Evolutionary conservation across 1,140 invertebrate genomes (phyloP), one percentile per base, ranked within the genome.

Genomic region (Anastrepha ludens): DNA sequence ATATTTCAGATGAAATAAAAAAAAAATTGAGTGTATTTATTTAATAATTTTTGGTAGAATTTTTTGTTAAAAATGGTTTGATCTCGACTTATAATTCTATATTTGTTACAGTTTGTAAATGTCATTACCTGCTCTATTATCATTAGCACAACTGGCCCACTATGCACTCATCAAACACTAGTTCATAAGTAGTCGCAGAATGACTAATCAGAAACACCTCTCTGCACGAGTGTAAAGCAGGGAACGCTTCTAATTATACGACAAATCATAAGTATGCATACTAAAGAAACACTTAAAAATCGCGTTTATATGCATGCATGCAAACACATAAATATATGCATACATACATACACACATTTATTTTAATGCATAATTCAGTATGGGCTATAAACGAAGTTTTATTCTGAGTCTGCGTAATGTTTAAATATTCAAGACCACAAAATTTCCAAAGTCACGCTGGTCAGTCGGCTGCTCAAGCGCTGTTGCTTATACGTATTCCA

Each of bases 351-450:
- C 20, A 85, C 58, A 85, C 41, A 5, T n/a, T 74, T 17, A 47
- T 39, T 74, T 74, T 74, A 74, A 74, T 74, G 41, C 67, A 44
- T 74, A 74, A 74, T 74, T 74, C 44, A 44, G 67, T 17, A 15
- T 47, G 41, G 3, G 13, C 44, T 74, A 41, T 41, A 74, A 74
- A 41, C 44, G 67, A 74, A 74, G 39, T 74, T 41, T 74, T 41
- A 44, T 74, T 74, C 67, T 74, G 41, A 74, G 39, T 74, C 41
- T n/a, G 67, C 41, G 67, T 39, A 74, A 3, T 17, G 67, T 17
- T 74, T 74, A 74, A 74, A 74, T 74, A 74, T 74, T 74, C 67
- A 74, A 74, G 39, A 74, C 67, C 67, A 47, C 67, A 8, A 47
- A 44, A 74, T 39, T 74, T 74, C 67, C 67, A 74, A 74, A 74